Evolutionary conservation across 2,113 vertebrate genomes (phyloP).

Genomic region (Stegastes partitus): DNA sequence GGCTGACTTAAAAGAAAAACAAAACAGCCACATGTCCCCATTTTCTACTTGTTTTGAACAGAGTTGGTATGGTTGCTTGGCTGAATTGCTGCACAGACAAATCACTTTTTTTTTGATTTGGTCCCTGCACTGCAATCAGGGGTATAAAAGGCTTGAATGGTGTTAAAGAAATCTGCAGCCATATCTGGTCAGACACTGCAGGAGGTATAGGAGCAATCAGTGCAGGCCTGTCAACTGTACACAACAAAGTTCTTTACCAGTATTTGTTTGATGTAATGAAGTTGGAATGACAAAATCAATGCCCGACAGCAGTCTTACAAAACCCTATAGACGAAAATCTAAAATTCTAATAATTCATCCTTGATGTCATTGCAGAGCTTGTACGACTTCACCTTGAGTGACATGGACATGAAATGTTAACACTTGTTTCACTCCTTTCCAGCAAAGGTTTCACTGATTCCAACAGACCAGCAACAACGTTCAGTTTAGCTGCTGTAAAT

Average conservation of each 20-base stretch:
- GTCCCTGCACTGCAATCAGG: constrained; percentile 45
- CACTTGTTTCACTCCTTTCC: neutral
- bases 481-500: neutral
- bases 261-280: neutral
- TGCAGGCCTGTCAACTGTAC: constrained; percentile 15
- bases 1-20: constrained; percentile 34
- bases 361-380: neutral
- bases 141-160: constrained; percentile 11
- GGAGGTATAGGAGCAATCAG: constrained; percentile 26
- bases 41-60: constrained; percentile 5
- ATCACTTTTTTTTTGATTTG: constrained; percentile 44
- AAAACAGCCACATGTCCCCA: neutral
- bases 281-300: constrained; percentile 22
- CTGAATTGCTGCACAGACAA: constrained; percentile 23
- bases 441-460: neutral
- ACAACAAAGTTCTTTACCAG: constrained; percentile 15
- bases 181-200: constrained; percentile 21
- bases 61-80: neutral
- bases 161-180: constrained; percentile 21
- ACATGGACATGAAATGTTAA: neutral
- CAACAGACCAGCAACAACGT: neutral
- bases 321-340: neutral
- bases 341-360: neutral
- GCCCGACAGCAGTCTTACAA: neutral
- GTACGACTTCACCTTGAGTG: neutral